These are phyloP conservation scores for Drosophila tripunctata DNA, from an alignment of 2,888 invertebrate genomes.

Conservation along the genomic window DNA sequence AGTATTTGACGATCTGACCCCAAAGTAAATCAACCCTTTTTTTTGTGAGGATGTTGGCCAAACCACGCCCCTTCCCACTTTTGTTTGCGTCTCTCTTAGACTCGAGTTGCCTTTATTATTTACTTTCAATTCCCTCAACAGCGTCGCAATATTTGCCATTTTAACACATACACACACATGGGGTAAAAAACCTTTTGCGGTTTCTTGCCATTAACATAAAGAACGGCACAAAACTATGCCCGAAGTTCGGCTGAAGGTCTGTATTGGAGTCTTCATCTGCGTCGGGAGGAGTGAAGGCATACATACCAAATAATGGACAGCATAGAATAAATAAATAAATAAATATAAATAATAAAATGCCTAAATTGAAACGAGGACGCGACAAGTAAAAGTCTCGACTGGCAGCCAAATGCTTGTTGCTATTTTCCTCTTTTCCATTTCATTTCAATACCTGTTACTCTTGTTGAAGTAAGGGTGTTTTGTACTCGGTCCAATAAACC, in stretches of 20 bases:
- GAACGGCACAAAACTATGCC: constrained; percentile 34
- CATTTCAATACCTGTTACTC: background rate
- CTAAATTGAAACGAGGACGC: constrained; percentile 57
- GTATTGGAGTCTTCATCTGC: background rate
- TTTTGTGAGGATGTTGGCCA: background rate
- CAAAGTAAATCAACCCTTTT: constrained; percentile 59
- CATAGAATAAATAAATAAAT: constrained; percentile 62
- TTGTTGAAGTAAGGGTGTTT: background rate
- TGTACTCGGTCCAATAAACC: too few species aligned
- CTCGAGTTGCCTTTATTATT: constrained; percentile 51
- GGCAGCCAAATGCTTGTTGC: constrained; percentile 62
- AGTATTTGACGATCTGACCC: constrained; percentile 40
- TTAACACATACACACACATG: constrained; percentile 21
- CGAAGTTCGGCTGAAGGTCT: background rate
- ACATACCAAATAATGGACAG: constrained; percentile 34
- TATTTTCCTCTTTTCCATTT: constrained; percentile 34
- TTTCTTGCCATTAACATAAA: constrained; percentile 69
- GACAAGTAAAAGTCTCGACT: constrained; percentile 36
- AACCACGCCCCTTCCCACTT: constrained; percentile 5
- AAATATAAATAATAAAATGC: constrained; percentile 64
- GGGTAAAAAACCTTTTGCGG: constrained; percentile 61
- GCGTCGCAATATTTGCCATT: constrained; percentile 58
- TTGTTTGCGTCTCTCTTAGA: background rate
- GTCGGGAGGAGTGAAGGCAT: background rate
- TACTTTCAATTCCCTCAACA: constrained; percentile 74